phyloP scores from a whole-genome alignment of 2,888 invertebrate genomes.

The Eretmocerus hayati region DNA sequence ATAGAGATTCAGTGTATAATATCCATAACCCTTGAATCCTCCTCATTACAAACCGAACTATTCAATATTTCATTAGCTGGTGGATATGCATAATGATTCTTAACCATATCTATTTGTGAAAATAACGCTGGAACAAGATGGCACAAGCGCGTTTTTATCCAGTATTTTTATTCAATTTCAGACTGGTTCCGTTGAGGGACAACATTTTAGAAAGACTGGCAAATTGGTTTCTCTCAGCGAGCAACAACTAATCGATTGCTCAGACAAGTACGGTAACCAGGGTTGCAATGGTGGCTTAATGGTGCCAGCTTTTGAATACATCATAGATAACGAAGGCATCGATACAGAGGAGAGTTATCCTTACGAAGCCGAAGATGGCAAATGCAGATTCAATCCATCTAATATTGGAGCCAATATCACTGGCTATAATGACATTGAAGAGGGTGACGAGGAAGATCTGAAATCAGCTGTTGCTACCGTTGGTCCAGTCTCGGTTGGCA shows the following conservation, averaged over 20 bases:
- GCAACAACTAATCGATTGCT: slow-evolving; percentile 89
- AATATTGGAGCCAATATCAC: slow-evolving; percentile 71
- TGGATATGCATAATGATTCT: too few relatives aligned
- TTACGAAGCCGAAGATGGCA: slow-evolving; percentile 4
- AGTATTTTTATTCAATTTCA: too few relatives aligned
- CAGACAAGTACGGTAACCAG: slow-evolving; percentile 73
- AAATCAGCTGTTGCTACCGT: slow-evolving; percentile 72
- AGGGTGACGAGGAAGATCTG: slow-evolving; percentile 67
- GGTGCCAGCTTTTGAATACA: slow-evolving; percentile 80
- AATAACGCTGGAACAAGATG: too few relatives aligned
- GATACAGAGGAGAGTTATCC: slow-evolving; percentile 79
- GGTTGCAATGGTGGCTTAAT: slow-evolving; percentile 83
- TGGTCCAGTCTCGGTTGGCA: slow-evolving; percentile 82
- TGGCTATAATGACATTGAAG: slow-evolving; percentile 70
- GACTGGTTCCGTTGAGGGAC: slow-evolving; percentile 85
- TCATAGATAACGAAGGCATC: slow-evolving; percentile 76
- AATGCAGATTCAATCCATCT: slow-evolving; percentile 53
- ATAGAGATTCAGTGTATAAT: too few relatives aligned
- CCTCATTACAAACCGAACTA: too few relatives aligned
- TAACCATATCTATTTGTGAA: too few relatives aligned
- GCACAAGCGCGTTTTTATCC: too few relatives aligned
- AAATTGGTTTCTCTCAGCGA: slow-evolving; percentile 78
- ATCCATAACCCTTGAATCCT: too few relatives aligned
- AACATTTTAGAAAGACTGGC: slow-evolving; percentile 74
- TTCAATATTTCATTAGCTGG: background rate